Conservation (phyloP, 1,140 invertebrate species). For the Drosophila varians region DNA sequence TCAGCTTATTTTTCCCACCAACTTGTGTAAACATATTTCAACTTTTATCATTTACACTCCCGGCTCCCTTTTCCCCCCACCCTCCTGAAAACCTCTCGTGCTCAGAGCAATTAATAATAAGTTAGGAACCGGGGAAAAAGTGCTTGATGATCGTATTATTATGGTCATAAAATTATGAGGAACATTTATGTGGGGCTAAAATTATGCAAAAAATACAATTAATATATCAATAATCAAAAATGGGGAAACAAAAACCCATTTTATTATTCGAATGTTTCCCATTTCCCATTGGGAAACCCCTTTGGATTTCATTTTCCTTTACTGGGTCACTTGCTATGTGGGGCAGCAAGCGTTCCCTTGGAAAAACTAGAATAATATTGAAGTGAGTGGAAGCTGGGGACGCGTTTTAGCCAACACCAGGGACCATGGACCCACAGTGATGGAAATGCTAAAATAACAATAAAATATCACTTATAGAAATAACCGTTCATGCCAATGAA, state of each 20-base stretch:
- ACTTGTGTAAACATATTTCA: conserved; percentile 59
- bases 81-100: conserved; percentile 7
- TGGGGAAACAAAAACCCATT: not conserved
- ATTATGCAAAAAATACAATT: not conserved
- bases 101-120: conserved; percentile 48
- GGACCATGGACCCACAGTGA: not conserved
- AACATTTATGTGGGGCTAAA: not conserved
- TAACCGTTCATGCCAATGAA: conserved; percentile 27
- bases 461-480: conserved; percentile 45
- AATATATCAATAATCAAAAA: not conserved
- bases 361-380: conserved; percentile 19
- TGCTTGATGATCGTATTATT: conserved; percentile 6
- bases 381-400: conserved; percentile 17
- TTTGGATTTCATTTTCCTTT: not conserved
- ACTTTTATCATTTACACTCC: conserved; percentile 61
- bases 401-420: conserved; percentile 5
- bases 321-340: conserved; percentile 31
- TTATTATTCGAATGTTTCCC: not conserved
- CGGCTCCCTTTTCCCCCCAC: not conserved
- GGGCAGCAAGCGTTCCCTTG: conserved; percentile 1
- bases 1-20: conserved; percentile 55
- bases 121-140: conserved; percentile 20
- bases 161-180: not conserved
- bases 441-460: conserved; percentile 25
- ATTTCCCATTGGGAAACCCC: not conserved